Percentiles rank a stretch among this genome's conserved stretches.
Evolutionary conservation across 2,113 vertebrate genomes (phyloP).

Genomic region (Catagonus wagneri): DNA sequence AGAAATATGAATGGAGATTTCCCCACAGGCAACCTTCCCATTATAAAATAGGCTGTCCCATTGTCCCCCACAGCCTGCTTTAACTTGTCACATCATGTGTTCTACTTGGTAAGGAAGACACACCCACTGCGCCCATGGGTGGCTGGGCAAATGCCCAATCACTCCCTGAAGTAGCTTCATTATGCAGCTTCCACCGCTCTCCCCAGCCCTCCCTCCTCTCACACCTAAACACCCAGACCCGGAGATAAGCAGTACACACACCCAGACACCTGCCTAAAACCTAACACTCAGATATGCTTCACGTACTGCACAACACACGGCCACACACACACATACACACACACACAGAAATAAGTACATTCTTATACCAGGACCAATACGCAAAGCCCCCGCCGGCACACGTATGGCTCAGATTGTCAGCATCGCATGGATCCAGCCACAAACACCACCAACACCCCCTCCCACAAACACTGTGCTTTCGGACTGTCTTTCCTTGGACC

Average conservation of each 20-base stretch:
- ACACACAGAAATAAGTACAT: not conserved
- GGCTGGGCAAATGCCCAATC: not conserved
- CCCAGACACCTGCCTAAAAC: not conserved
- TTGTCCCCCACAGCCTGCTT: constrained; percentile 48
- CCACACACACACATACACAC: not conserved
- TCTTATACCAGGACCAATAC: accelerated
- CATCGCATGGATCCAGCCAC: not conserved
- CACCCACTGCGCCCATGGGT: not conserved
- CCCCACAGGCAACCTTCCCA: not conserved
- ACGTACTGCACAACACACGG: not conserved
- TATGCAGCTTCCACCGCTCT: not conserved
- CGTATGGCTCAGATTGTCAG: not conserved
- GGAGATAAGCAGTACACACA: not conserved
- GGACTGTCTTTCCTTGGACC: constrained; percentile 28
- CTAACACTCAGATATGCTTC: not conserved
- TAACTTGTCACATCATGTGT: not conserved
- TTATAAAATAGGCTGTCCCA: constrained; percentile 13
- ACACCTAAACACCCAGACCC: not conserved
- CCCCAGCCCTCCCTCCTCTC: not conserved
- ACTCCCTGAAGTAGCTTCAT: not conserved
- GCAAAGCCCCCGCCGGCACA: accelerated
- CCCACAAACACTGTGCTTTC: not conserved
- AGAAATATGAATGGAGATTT: constrained; percentile 14
- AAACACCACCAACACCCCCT: not conserved
- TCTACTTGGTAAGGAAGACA: not conserved